Evolutionary conservation across 2,113 vertebrate species (phyloP).

Genomic region (Indicator indicator): DNA sequence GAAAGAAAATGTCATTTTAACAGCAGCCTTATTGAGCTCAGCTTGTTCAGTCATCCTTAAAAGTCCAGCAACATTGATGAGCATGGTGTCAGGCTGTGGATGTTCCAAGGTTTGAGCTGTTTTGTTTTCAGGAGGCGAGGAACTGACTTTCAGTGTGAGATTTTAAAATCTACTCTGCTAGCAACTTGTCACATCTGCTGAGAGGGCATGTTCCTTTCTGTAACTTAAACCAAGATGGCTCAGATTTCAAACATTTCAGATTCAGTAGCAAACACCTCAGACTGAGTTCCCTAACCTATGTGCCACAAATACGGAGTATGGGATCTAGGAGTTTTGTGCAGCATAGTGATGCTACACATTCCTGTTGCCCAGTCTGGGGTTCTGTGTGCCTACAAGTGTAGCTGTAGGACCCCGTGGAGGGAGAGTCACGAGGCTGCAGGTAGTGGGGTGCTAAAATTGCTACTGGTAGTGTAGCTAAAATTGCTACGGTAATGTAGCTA

Average conservation of each 20-base stretch:
- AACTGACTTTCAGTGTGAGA: background rate
- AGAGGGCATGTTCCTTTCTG: rapidly evolving
- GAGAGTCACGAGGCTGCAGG: background rate
- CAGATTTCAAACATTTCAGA: background rate
- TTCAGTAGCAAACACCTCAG: background rate
- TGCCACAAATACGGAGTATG: rapidly evolving
- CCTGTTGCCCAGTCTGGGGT: background rate
- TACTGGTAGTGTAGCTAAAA: background rate
- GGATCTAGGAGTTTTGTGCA: background rate
- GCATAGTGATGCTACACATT: background rate
- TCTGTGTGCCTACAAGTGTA: background rate
- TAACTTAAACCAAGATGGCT: background rate
- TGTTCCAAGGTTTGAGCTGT: background rate
- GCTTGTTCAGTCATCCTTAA: background rate
- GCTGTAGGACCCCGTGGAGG: background rate
- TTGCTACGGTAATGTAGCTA: background rate
- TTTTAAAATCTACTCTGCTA: background rate
- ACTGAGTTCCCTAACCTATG: background rate
- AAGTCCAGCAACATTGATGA: background rate
- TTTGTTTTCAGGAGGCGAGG: background rate
- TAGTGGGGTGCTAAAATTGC: background rate
- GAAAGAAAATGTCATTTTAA: background rate
- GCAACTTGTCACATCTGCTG: background rate
- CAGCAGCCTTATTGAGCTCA: background rate
- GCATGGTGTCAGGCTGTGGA: background rate